Evolutionary conservation across 1,140 invertebrate genomes (phyloP).

Genomic region (Melanaphis sacchari): DNA sequence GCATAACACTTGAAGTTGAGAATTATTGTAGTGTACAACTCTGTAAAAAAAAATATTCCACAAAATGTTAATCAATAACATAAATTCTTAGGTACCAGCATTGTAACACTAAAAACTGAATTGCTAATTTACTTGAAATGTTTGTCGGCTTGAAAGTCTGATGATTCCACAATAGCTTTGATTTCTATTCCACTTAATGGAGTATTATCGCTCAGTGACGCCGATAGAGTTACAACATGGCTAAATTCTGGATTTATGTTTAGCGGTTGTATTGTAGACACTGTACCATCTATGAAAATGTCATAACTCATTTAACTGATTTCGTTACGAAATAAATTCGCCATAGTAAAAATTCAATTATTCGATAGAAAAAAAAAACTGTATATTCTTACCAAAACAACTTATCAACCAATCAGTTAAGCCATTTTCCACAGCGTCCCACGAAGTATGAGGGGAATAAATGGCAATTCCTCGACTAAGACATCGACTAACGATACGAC

Average conservation of each 20-base stretch:
- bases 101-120: not conserved
- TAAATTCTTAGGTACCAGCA: not conserved
- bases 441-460: conserved; percentile 92
- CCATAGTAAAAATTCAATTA: not conserved
- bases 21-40: not conserved
- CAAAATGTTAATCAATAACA: not conserved
- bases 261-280: not conserved
- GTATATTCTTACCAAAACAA: conserved; percentile 70
- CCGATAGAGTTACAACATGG: not conserved
- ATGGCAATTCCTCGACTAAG: conserved; percentile 86
- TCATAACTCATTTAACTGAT: not conserved
- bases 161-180: not conserved
- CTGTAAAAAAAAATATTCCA: not conserved
- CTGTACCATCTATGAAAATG: conserved; percentile 1
- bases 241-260: not conserved
- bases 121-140: not conserved
- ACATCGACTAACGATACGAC: conserved; percentile 81
- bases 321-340: not conserved
- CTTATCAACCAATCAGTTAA: conserved; percentile 92
- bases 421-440: conserved; percentile 82
- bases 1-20: conserved; percentile 28
- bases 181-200: too few relatives aligned
- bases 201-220: not conserved
- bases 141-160: not conserved
- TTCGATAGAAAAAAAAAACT: not conserved